phyloP scores from a whole-genome alignment of 2,888 invertebrate genomes.

The Dynastes tityus region DNA sequence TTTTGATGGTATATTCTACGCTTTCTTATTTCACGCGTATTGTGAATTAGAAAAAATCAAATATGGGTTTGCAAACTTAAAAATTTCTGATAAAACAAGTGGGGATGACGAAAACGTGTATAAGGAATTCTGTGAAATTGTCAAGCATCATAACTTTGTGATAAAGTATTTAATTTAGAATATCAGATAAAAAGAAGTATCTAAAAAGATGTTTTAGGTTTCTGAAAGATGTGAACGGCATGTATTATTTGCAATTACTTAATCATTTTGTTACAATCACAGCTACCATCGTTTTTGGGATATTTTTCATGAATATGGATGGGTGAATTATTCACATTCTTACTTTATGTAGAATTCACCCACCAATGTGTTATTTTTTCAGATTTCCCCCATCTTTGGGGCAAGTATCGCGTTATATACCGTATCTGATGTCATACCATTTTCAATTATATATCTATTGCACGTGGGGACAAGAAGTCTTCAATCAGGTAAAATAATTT shows the following conservation, averaged over 20 bases:
- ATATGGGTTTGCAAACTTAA: conserved; percentile 46
- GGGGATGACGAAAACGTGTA: conserved; percentile 34
- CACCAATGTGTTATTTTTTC: neutral
- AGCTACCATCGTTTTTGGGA: conserved; percentile 49
- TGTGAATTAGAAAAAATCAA: conserved; percentile 49
- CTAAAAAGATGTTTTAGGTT: conserved; percentile 44
- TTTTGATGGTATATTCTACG: conserved; percentile 42
- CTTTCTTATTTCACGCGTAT: conserved; percentile 38
- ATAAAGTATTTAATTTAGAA: conserved; percentile 36
- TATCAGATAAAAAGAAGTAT: neutral
- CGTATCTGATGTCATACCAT: conserved; percentile 45
- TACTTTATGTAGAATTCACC: too few relatives aligned
- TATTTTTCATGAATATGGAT: conserved; percentile 49
- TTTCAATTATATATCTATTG: conserved; percentile 53
- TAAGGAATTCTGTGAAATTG: conserved; percentile 39
- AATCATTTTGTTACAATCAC: conserved; percentile 49
- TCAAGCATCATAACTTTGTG: conserved; percentile 49
- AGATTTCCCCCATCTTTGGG: conserved; percentile 50
- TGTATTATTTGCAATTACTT: conserved; percentile 49
- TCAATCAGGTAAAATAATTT: conserved; percentile 29
- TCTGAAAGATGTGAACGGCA: conserved; percentile 42
- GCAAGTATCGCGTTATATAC: conserved; percentile 39
- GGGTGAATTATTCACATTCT: conserved; percentile 34
- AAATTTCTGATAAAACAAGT: conserved; percentile 23
- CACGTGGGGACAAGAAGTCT: conserved; percentile 43